Conservation (phyloP, 2,888 invertebrate genomes). For the Drosophila recens region DNA sequence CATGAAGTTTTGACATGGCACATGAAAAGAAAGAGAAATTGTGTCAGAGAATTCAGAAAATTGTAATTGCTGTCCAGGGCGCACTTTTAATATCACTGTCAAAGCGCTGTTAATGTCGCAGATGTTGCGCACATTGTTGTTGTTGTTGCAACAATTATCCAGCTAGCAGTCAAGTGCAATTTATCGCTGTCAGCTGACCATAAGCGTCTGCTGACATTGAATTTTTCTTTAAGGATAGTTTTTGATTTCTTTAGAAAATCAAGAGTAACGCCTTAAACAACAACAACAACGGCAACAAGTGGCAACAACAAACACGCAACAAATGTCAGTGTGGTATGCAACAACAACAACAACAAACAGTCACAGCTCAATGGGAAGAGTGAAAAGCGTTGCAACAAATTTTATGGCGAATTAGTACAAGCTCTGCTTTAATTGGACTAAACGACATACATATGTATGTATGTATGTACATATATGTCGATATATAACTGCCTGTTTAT, state of each 20-base stretch:
- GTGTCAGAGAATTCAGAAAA: conserved; percentile 53
- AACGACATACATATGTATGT: conserved; percentile 11
- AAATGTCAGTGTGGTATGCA: conserved; percentile 58
- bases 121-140: conserved; percentile 16
- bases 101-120: conserved; percentile 20
- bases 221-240: conserved; percentile 57
- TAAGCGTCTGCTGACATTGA: conserved; percentile 22
- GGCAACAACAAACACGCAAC: conserved; percentile 61
- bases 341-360: conserved; percentile 19
- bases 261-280: conserved; percentile 44
- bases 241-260: conserved; percentile 69
- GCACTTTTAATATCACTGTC: conserved; percentile 47
- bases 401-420: conserved; percentile 78
- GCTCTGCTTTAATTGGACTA: conserved; percentile 69
- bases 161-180: conserved; percentile 10
- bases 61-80: conserved; percentile 41
- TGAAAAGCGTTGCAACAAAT: conserved; percentile 59
- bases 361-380: conserved; percentile 40
- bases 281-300: conserved; percentile 5
- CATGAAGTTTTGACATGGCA: conserved; percentile 18
- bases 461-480: conserved; percentile 3
- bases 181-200: conserved; percentile 30
- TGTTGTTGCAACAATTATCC: conserved; percentile 17
- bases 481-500: conserved; percentile 2
- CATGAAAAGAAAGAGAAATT: conserved; percentile 51